Evolutionary conservation across 92 coral and sea anemone genomes (phyloP), one percentile per base, ranked within the genome.

Genomic region (Porites evermanni): DNA sequence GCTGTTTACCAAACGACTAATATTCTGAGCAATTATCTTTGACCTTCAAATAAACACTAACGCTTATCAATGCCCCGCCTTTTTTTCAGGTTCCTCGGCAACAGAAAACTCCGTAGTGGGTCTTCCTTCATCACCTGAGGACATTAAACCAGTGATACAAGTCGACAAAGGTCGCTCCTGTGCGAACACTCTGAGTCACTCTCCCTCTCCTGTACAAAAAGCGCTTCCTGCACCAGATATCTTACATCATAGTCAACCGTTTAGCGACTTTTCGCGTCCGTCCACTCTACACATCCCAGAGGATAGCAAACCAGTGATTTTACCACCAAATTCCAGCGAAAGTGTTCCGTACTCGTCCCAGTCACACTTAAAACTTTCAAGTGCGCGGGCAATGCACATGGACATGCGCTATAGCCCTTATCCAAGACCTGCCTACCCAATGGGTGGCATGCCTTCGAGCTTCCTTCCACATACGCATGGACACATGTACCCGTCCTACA

Each of bases 391-490:
- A 38, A 84, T 94, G 75, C 98, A 90, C 78, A 90, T 94, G 98
- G 98, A 94, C 86, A 94, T 94, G 96, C 88, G 98, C 51, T 94
- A 90, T 82, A 93, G 87, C 60, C 98, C 98, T 1, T 94, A 94
- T 83, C 79, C 98, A 75, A 91, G 98, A 81, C 91, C 95, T 72
- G 90, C 94, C 16, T 94, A 94, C 70, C 75, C 94, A 54, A 80
- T 94, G 94, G 84, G 93, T 85, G 91, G 94, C 72, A 93, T 92
- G 38, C 84, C 95, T 7, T 85, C 95, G 23, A 84, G 92, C 12
- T 94, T 88, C 75, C 88, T 93, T 64, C 93, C 98, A 16, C 96
- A 90, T 78, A 79, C 94, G 72, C 98, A 88, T 75, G 89, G 91
- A 6, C 98, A 94, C 86, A 90, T 86, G 64, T 92, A 93, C 91